Percentiles rank a stretch among this genome's conserved stretches.
Conservation (phyloP, 2,888 invertebrate species). For the Aspidiotus destructor region DNA sequence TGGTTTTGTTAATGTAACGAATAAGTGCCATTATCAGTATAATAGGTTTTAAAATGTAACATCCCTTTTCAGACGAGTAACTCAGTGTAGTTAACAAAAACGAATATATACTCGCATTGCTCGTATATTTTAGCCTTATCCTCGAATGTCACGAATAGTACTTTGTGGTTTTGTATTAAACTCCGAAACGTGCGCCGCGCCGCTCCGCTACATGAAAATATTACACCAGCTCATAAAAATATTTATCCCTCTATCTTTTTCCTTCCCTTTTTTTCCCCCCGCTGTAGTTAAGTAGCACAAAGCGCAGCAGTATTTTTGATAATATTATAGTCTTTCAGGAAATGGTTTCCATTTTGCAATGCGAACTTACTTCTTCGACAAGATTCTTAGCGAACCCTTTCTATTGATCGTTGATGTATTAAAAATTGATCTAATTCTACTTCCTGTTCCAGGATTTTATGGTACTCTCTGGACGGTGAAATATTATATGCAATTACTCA, state of each 20-base stretch:
- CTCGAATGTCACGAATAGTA: constrained; percentile 7
- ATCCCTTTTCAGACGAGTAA: constrained; percentile 8
- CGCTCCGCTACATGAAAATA: background rate
- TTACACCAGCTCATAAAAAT: background rate
- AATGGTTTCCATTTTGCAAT: background rate
- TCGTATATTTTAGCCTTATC: constrained; percentile 8
- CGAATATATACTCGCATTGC: constrained; percentile 8
- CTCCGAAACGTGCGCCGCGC: constrained; percentile 1
- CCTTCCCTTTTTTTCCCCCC: constrained; percentile 4
- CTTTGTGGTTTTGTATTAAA: background rate
- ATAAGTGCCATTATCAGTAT: constrained; percentile 27
- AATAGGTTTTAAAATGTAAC: constrained; percentile 24
- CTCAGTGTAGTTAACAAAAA: constrained; percentile 23
- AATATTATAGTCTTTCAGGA: background rate
- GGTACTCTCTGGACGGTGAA: too few relatives aligned
- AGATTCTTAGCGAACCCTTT: too few relatives aligned
- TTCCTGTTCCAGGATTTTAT: too few relatives aligned
- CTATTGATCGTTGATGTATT: too few relatives aligned
- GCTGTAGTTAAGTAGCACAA: background rate
- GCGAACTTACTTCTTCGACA: too few relatives aligned
- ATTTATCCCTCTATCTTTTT: background rate
- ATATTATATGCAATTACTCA: too few relatives aligned
- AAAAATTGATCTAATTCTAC: too few relatives aligned
- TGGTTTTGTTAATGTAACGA: background rate
- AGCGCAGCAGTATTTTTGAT: background rate